These are phyloP conservation scores for Choristoneura rosaceana DNA, from an alignment of 2,888 invertebrate species.

Conservation along the genomic window DNA sequence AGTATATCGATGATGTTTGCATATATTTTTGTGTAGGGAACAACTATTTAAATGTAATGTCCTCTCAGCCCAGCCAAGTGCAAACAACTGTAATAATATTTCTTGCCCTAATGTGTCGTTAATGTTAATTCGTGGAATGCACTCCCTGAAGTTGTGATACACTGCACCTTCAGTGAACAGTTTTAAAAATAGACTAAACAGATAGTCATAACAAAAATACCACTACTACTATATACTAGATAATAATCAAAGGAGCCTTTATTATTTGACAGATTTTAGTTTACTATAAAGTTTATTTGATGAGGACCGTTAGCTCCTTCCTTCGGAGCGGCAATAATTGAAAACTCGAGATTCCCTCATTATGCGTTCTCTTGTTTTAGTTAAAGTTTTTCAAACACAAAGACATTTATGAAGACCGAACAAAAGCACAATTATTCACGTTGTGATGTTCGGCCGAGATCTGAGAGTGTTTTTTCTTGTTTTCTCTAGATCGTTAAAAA, in stretches of 20 bases:
- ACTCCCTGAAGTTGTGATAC: no score
- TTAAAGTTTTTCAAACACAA: slow-evolving; percentile 3
- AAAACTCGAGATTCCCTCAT: background rate
- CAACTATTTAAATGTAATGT: background rate
- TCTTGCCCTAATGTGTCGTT: no score
- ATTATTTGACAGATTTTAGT: background rate
- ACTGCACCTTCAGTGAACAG: no score
- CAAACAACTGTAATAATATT: no score
- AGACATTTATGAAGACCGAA: slow-evolving; percentile 8
- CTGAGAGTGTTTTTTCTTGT: slow-evolving; percentile 63
- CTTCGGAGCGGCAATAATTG: background rate
- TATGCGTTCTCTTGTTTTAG: slow-evolving; percentile 7
- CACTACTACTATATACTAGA: no score
- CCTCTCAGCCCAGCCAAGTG: no score
- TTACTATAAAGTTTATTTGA: background rate
- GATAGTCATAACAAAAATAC: no score
- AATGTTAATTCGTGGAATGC: no score
- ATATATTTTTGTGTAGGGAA: background rate
- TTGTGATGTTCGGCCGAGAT: slow-evolving; percentile 12
- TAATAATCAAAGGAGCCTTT: no score
- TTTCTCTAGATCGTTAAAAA: slow-evolving; percentile 60
- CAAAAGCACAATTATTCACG: slow-evolving; percentile 7
- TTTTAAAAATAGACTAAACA: no score
- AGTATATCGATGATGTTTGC: background rate
- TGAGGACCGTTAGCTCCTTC: background rate